Evolutionary conservation across 2,888 invertebrate species (phyloP), one percentile per base, ranked within the genome.

Genomic region (Fabriciana adippe): DNA sequence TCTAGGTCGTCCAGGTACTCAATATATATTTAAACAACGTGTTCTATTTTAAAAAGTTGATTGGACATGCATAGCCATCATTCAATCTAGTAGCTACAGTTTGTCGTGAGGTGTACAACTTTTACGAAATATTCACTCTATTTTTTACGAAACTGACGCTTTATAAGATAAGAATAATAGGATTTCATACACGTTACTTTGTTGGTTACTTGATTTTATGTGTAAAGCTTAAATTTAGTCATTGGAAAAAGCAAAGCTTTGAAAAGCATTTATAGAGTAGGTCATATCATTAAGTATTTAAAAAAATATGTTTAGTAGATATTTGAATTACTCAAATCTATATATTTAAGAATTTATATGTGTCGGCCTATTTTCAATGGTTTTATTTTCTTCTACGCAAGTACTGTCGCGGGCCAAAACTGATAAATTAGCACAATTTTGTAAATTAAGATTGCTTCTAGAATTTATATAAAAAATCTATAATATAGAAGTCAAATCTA

Each of bases 91-190:
- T 71, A 72, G 56, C 57, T 69, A 79, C 78, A 82, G 84, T 83
- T 84, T 82, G 81, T 81, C 80, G 83, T 84, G 87, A 84, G 85
- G 80, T 79, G 77, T 68, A 75, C 74, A 76, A 82, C 77, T 83
- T 83, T 81, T 79, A 74, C 76, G 50, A 76, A 74, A 79, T 78
- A 76, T 75, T 79, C 78, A 67, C 67, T 73, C 60, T 66, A 70
- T 67, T 73, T 67, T 74, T 68, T 66, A 68, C 51, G 62, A 64
- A 64, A 71, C 70, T 67, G 71, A 73, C 70, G 65, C 62, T 68
- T 56, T 64, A 68, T 66, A 67, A 69, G 67, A 71, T 66, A 72
- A 68, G 70, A 69, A 63, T 70, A 69, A 70, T 55, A 51, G 63
- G 59, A 67, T 67, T 67, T 63, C 62, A 64, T 64, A 57, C 56